Evolutionary conservation across 2,888 invertebrate species (phyloP).

Genomic region (Napeogenes sylphis): DNA sequence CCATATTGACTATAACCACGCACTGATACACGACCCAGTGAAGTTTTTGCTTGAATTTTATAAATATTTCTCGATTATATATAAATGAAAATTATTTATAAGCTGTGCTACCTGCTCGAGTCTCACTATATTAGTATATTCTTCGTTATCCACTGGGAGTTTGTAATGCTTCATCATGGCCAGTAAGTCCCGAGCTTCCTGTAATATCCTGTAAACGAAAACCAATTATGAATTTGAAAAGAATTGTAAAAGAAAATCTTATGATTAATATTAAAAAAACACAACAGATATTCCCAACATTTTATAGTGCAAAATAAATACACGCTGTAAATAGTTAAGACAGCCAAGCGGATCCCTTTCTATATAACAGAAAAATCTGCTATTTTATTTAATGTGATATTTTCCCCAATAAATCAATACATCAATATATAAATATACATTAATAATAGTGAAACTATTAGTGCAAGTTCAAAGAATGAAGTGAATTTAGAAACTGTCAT

Average conservation of each 20-base stretch:
- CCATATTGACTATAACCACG: no score
- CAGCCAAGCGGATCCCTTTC: no score
- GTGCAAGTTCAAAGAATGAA: no score
- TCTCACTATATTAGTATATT: constrained; percentile 71
- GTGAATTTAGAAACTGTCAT: no score
- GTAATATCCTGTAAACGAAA: constrained; percentile 80
- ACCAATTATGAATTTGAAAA: not conserved
- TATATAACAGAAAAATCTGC: no score
- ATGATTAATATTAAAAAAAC: not conserved
- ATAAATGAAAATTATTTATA: not conserved
- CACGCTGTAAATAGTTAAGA: no score
- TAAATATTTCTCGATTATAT: not conserved
- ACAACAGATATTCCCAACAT: no score
- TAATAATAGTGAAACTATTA: no score
- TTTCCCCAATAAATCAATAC: no score
- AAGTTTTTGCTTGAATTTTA: not conserved
- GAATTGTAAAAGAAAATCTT: not conserved
- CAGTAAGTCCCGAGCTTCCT: constrained; percentile 93
- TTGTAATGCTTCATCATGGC: constrained; percentile 93
- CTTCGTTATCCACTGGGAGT: constrained; percentile 78
- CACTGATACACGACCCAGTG: not conserved
- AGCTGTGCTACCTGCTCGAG: constrained; percentile 60
- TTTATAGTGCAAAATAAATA: no score
- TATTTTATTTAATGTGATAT: no score
- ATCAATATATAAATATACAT: no score